Evolutionary conservation across 2,113 vertebrate species (phyloP).

Genomic region (Myocastor coypus): DNA sequence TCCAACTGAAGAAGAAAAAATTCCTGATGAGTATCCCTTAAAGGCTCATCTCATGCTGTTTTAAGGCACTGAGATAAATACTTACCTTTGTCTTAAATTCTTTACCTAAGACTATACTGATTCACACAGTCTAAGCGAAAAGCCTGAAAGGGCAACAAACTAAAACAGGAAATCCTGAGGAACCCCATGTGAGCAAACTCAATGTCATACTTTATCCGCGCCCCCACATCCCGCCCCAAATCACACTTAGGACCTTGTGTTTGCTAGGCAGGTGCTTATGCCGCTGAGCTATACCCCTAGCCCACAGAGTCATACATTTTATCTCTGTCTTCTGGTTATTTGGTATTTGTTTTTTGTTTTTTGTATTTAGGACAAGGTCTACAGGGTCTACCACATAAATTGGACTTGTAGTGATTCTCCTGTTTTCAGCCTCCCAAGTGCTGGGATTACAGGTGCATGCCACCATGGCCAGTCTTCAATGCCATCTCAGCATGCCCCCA

Average conservation of each 20-base stretch:
- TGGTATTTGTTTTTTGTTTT: no score
- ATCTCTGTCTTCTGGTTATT: not conserved
- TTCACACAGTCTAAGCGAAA: slow-evolving; percentile 23
- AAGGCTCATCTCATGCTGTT: not conserved
- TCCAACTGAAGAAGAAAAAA: slow-evolving; percentile 90
- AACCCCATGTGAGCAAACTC: not conserved
- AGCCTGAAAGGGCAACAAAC: not conserved
- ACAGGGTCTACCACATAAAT: no score
- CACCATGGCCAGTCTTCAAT: no score
- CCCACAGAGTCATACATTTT: not conserved
- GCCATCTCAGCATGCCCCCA: no score
- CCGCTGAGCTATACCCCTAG: no score
- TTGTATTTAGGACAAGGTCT: no score
- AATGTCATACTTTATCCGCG: not conserved
- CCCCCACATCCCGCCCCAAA: no score
- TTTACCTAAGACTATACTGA: slow-evolving; percentile 8
- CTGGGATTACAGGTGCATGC: no score
- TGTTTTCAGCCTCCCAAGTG: no score
- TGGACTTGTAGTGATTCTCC: no score
- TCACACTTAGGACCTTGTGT: no score
- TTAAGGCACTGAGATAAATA: not conserved
- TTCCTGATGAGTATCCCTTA: slow-evolving; percentile 39
- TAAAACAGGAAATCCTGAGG: not conserved
- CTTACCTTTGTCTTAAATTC: not conserved
- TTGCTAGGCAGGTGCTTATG: no score